These are phyloP conservation scores for Drosophila nebulosa DNA, from an alignment of 1,140 invertebrate species.

Conservation along the genomic window DNA sequence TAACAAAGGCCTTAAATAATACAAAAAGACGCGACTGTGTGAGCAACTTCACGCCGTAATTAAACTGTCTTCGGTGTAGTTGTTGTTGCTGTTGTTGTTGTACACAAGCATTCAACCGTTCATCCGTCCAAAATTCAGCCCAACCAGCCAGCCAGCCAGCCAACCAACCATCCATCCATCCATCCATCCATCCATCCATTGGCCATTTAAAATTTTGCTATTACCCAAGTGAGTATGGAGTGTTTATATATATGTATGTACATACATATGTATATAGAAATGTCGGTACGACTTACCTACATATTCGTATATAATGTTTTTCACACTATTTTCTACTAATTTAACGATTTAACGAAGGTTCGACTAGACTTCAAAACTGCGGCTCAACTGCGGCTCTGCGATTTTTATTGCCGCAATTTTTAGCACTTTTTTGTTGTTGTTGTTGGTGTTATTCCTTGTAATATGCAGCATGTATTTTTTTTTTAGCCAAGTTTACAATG, in stretches of 20 bases:
- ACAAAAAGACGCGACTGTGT: conserved; percentile 51
- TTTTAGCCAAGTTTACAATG: conserved; percentile 13
- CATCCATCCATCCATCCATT: conserved; percentile 45
- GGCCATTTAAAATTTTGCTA: conserved; percentile 71
- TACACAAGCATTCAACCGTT: conserved; percentile 63
- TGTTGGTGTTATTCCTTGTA: conserved; percentile 26
- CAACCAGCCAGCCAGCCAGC: neutral
- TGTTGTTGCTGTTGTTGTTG: conserved; percentile 1
- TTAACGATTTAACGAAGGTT: conserved; percentile 66
- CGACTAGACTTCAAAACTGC: no score
- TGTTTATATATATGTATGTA: neutral
- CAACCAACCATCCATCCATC: neutral
- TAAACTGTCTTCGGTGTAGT: conserved; percentile 73
- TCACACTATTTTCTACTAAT: conserved; percentile 77
- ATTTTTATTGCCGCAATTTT: conserved; percentile 71
- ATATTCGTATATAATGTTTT: conserved; percentile 36
- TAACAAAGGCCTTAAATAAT: conserved; percentile 5
- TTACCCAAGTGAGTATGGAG: conserved; percentile 5
- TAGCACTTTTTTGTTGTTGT: conserved; percentile 53
- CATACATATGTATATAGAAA: neutral
- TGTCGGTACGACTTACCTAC: neutral
- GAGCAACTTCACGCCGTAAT: conserved; percentile 76
- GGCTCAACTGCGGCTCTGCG: conserved; percentile 18
- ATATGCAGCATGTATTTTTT: conserved; percentile 1
- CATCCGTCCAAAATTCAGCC: conserved; percentile 54